Evolutionary conservation across 2,888 invertebrate species (phyloP), one percentile per base, ranked within the genome.

Genomic region (Nycteola revayana): DNA sequence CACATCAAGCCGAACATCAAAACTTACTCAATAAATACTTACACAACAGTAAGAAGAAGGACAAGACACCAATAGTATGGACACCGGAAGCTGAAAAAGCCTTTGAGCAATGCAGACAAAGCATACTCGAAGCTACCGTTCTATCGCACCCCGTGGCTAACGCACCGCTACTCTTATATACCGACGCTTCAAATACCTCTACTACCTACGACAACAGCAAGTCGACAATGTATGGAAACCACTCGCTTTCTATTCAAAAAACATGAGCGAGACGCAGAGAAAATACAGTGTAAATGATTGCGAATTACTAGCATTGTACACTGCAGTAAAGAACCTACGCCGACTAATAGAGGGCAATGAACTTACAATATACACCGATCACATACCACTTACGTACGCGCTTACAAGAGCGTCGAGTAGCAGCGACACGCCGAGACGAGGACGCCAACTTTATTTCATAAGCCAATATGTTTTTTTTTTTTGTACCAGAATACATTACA

Each of bases 261-360:
- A 30, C 10, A 35, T 51, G 32, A 47, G 40, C 9, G 31, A 23
- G 0, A 43, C 49, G 0, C 50, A 54, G 32, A 24, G 30, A 1
- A 24, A 38, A 1, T 54, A 51, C 29, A 48, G 42, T 9, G 34
- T 42, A 11, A 53, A 46, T 20, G 48, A 53, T 17, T 42, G 48
- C 22, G 49, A 54, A 34, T 9, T 58, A 25, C 32, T 50, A 27
- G 51, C 56, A 1, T 49, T 54, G n/a, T 49, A 46, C 28, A 33
- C 33, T 1, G 42, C 49, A 17, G 29, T 50, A 0, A 36, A 44
- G 17, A 37, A 45, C n/a, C 40, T 53, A 24, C 25, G 54, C 8
- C 14, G 32, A 22, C 8, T 38, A 1, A 36, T 50, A 7, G 48
- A 51, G 22, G 50, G 47, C 3, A 3, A 7, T 1, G 9, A 33